Percentiles rank a stretch among this genome's conserved stretches.
These are phyloP conservation scores for Taeniopygia guttata DNA, from an alignment of 2,797 vertebrate genomes.

Conservation along the genomic window DNA sequence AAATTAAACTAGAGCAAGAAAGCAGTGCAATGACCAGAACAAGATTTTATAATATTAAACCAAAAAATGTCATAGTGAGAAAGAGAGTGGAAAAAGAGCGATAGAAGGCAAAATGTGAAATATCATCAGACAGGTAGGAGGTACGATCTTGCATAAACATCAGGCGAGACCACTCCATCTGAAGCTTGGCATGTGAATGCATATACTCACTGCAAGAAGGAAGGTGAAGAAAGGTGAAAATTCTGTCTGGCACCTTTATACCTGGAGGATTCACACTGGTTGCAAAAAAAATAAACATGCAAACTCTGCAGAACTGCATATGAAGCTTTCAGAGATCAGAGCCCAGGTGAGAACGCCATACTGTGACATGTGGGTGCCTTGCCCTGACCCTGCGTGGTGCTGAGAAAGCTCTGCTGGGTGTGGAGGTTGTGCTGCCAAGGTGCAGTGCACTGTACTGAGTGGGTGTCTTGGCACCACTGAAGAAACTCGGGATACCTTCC, in stretches of 20 bases:
- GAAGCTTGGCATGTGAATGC: not conserved
- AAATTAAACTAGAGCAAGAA: not conserved
- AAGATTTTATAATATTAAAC: not conserved
- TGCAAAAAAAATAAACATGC: not conserved
- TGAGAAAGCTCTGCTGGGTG: not conserved
- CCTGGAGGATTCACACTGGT: not conserved
- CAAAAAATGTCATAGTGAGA: not conserved
- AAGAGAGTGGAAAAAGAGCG: not conserved
- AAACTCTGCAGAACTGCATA: not conserved
- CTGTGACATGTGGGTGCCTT: not conserved
- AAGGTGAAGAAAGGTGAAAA: not conserved
- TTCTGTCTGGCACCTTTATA: not conserved
- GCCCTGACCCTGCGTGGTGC: accelerated
- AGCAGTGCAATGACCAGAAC: not conserved
- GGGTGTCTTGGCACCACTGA: not conserved
- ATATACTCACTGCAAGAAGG: not conserved
- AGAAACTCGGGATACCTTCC: not conserved
- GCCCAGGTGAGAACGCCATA: not conserved
- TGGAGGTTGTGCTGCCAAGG: not conserved
- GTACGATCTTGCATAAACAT: not conserved
- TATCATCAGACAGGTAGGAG: not conserved
- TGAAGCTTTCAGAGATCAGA: not conserved
- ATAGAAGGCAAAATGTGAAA: not conserved
- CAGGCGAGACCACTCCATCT: not conserved
- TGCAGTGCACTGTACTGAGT: accelerated